Conservation (phyloP, 2,113 vertebrate species). For the Pseudorasbora parva region DNA sequence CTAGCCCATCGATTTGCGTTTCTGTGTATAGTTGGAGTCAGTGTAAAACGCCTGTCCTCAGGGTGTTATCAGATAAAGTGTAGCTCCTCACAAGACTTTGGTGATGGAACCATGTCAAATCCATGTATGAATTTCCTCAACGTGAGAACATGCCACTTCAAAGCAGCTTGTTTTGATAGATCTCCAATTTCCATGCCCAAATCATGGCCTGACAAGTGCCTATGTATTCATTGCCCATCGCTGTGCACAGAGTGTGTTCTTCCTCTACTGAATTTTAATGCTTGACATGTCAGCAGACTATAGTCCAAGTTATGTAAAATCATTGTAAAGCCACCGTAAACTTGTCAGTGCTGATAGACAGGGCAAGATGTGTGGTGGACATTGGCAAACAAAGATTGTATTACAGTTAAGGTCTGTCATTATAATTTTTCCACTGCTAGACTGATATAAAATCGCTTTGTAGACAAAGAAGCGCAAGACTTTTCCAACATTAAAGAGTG, state of each 20-base stretch:
- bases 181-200: constrained; percentile 21
- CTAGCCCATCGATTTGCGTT: background rate
- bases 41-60: constrained; percentile 15
- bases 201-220: constrained; percentile 16
- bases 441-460: background rate
- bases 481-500: background rate
- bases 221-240: constrained; percentile 35
- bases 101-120: constrained; percentile 41
- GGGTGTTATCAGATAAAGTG: constrained; percentile 27
- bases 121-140: background rate
- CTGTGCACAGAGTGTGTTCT: background rate
- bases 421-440: background rate
- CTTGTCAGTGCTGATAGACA: background rate
- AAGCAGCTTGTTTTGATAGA: constrained; percentile 36
- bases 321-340: background rate
- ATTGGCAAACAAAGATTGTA: background rate
- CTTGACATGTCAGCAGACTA: background rate
- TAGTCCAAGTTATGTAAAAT: background rate
- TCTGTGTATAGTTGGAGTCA: background rate
- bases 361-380: background rate
- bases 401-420: background rate
- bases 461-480: background rate
- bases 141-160: constrained; percentile 31
- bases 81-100: constrained; percentile 19
- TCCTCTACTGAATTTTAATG: background rate